Evolutionary conservation across 2,113 vertebrate species (phyloP).

Genomic region (Machaerirhynchus nigripectus): DNA sequence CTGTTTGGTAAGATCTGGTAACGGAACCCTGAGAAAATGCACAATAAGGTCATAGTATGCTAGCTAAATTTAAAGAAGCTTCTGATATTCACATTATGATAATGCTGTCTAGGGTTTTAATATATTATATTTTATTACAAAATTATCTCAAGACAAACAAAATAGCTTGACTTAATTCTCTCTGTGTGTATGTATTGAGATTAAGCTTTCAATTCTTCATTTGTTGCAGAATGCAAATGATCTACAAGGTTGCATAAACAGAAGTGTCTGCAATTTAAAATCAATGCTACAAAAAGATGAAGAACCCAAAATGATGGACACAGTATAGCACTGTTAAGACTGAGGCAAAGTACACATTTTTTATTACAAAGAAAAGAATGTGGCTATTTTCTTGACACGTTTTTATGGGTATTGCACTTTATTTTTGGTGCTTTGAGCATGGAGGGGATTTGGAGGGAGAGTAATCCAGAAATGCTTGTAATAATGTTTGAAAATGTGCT

Average conservation of each 20-base stretch:
- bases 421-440: constrained; percentile 67
- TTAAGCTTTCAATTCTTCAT: background rate
- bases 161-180: background rate
- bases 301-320: constrained; percentile 90
- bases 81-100: background rate
- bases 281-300: constrained; percentile 82
- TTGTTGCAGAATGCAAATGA: constrained; percentile 79
- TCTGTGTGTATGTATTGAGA: background rate
- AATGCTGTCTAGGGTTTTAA: background rate
- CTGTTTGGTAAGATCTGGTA: background rate
- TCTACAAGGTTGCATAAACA: constrained; percentile 77
- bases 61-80: background rate
- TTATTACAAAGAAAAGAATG: constrained; percentile 66
- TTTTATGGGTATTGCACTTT: constrained; percentile 90
- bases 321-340: constrained; percentile 74
- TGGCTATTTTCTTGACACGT: constrained; percentile 73
- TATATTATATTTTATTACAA: background rate
- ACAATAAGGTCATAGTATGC: background rate
- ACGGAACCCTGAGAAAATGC: background rate
- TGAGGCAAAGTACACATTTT: constrained; percentile 61
- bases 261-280: constrained; percentile 75
- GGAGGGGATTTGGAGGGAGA: constrained; percentile 55
- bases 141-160: background rate
- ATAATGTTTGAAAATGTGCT: constrained; percentile 65
- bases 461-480: constrained; percentile 60